These are phyloP conservation scores for Drosophila maculinotata DNA, from an alignment of 2,888 invertebrate genomes.

Conservation along the genomic window DNA sequence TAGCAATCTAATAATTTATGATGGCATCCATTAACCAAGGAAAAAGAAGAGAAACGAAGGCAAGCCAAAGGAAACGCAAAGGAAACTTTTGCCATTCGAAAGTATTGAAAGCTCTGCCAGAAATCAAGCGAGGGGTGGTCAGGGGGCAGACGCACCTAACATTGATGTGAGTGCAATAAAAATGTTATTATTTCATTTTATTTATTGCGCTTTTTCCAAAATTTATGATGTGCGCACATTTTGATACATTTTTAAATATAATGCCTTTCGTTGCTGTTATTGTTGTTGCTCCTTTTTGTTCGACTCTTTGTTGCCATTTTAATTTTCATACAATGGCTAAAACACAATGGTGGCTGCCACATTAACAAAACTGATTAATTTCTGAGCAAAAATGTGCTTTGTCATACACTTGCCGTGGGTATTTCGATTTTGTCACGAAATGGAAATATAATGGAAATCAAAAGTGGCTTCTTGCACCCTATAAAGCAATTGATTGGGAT, in stretches of 20 bases:
- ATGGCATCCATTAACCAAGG: slow-evolving; percentile 81
- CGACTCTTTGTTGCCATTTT: slow-evolving; percentile 39
- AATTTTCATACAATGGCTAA: slow-evolving; percentile 65
- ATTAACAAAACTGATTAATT: slow-evolving; percentile 69
- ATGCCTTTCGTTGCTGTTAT: neutral
- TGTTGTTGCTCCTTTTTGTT: slow-evolving; percentile 1
- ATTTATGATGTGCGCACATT: slow-evolving; percentile 81
- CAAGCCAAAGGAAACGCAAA: slow-evolving; percentile 2
- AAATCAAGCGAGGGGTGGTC: neutral
- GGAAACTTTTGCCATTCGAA: slow-evolving; percentile 65
- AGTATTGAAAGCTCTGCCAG: slow-evolving; percentile 65
- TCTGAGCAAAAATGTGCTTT: slow-evolving; percentile 42
- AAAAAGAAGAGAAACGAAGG: slow-evolving; percentile 47
- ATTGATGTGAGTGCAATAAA: slow-evolving; percentile 74
- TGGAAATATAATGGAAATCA: neutral
- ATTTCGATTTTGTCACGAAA: slow-evolving; percentile 8
- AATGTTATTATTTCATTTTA: slow-evolving; percentile 82
- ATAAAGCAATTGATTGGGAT: neutral
- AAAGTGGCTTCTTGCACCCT: neutral
- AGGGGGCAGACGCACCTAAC: slow-evolving; percentile 15
- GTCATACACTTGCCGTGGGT: slow-evolving; percentile 14
- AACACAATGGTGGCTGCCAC: slow-evolving; percentile 42
- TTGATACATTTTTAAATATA: slow-evolving; percentile 73
- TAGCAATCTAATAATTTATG: slow-evolving; percentile 83
- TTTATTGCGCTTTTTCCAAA: slow-evolving; percentile 80